Conservation (phyloP, 2,888 invertebrate species). For the Liposcelis brunnea region DNA sequence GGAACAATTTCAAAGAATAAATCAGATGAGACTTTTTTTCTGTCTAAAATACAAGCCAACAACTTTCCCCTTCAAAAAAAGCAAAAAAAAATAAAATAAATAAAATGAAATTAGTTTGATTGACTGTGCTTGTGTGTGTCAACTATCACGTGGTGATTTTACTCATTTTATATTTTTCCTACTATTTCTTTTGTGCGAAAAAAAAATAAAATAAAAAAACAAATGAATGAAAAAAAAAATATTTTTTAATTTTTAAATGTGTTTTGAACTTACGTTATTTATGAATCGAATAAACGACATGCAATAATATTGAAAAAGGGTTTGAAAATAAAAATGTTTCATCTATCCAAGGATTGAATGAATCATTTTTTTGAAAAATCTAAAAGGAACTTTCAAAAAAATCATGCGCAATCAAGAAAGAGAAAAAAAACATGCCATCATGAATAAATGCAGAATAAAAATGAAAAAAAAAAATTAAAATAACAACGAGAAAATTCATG, state of each 20-base stretch:
- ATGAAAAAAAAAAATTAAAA: constrained; percentile 8
- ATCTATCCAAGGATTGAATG: too few species aligned
- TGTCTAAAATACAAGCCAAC: not conserved
- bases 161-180: too few species aligned
- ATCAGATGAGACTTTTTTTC: constrained; percentile 7
- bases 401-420: not conserved
- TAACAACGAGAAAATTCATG: not conserved
- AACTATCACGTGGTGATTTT: too few species aligned
- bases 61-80: not conserved
- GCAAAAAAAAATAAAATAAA: not conserved
- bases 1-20: not conserved
- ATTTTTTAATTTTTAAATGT: too few species aligned
- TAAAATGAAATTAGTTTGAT: not conserved
- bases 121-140: too few species aligned
- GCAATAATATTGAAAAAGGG: too few species aligned
- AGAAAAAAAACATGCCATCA: not conserved
- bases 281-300: too few species aligned
- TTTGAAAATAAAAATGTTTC: too few species aligned
- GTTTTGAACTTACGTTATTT: too few species aligned
- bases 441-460: constrained; percentile 2
- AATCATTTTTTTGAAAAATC: not conserved
- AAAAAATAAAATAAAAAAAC: too few species aligned
- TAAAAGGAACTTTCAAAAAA: not conserved
- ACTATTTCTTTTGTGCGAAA: too few species aligned
- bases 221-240: too few species aligned